Percentiles rank a stretch among this genome's conserved stretches.
Evolutionary conservation across 2,797 vertebrate genomes (phyloP).

Genomic region (Sardinella longiceps): DNA sequence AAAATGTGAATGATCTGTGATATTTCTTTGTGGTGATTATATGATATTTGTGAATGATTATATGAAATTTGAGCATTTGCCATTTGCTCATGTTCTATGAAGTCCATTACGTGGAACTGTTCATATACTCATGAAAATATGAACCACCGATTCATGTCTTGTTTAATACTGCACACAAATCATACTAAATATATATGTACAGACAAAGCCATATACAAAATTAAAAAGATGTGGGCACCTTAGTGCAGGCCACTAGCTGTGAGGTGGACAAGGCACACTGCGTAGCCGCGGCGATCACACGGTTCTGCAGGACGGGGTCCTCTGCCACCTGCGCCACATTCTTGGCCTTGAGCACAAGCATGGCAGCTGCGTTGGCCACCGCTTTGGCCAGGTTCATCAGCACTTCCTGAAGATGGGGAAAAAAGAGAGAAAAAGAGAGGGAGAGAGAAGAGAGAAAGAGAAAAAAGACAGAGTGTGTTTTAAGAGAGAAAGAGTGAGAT

Average conservation of each 20-base stretch:
- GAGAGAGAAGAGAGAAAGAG: background rate
- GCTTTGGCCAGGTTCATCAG: conserved; percentile 99
- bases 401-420: conserved; percentile 82
- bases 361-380: conserved; percentile 97
- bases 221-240: conserved; percentile 74
- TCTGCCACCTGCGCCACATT: conserved; percentile 97
- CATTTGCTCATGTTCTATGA: no score
- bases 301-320: conserved; percentile 92
- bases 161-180: no score
- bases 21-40: no score
- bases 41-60: no score
- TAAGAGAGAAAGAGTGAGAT: background rate
- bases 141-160: no score
- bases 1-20: no score
- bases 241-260: conserved; percentile 97
- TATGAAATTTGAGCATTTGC: no score
- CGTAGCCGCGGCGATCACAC: conserved; percentile 95
- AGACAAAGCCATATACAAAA: no score
- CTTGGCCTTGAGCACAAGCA: conserved; percentile 97
- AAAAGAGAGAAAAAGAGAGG: background rate
- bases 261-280: conserved; percentile 98
- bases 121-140: no score
- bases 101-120: no score
- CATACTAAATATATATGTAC: no score
- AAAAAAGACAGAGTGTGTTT: background rate